Base-by-base conservation (phyloP, 2,888 invertebrate species). In the Epinotia ramella region DNA sequence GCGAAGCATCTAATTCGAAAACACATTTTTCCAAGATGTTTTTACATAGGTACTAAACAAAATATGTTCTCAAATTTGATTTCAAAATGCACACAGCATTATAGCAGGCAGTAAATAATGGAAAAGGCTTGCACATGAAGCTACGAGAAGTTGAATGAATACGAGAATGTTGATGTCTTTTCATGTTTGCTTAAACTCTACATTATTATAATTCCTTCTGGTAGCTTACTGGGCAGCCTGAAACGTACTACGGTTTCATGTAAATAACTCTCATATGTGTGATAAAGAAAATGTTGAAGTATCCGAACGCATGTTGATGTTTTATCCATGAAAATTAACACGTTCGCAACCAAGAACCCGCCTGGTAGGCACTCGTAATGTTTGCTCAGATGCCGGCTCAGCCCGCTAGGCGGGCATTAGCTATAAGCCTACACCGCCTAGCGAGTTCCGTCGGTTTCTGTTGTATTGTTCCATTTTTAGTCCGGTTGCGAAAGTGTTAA, bases 21-120 rank as follows among this genome's bases (percentile, higher is more conserved):
- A 71, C 65, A 71, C 75, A 62, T 75, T 71, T 75, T 60, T 4
- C 6, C 1, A 11, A 20, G 28, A 44, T 9, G 6, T 18, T 13
- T 44, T 18, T 46, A 64, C n/a, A 7, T 40, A 20, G 16, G 5
- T 24, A 9, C 1, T 16, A 44, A 16, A 20, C 13, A 60, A 69
- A 69, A 69, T 46, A n/a, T 60, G 69, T 69, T 60, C 59, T 60
- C 28, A n/a, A 69, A 69, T 28, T 12, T 60, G 60, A 46, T 69
- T n/a, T 60, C 69, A 65, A 69, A 70, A 74, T 74, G 74, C 69
- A 59, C 49, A 57, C 59, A 64, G 69, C 64, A 64, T 64, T 18
- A 56, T 57, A 64, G 57, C 69, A 74, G 57, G 69, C 69, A 44
- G 49, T 63, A 63, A 40, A 74, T 18, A 44, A 64, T 73, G 73